Percentiles rank a stretch among this genome's conserved stretches.
phyloP scores from a whole-genome alignment of 2,888 invertebrate genomes.

The Drosophila demipolita region DNA sequence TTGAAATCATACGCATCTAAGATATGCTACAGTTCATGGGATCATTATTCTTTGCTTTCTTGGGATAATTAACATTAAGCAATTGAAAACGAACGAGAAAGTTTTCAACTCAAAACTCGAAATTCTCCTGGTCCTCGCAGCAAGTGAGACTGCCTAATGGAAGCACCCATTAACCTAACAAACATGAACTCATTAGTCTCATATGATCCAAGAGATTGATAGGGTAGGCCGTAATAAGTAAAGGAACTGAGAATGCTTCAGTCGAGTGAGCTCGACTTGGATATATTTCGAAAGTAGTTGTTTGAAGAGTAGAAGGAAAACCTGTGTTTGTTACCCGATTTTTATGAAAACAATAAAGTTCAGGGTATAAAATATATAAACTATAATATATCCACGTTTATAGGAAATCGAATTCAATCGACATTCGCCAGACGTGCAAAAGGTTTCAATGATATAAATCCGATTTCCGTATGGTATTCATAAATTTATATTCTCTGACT shows the following conservation, averaged over 20 bases:
- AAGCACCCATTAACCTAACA: not conserved
- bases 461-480: not conserved
- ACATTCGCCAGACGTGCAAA: no score
- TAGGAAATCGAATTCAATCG: not conserved
- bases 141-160: not conserved
- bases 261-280: not conserved
- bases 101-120: not conserved
- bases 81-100: constrained; percentile 38
- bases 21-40: constrained; percentile 28
- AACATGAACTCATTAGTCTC: not conserved
- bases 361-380: not conserved
- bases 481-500: not conserved
- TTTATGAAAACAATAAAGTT: fast-evolving
- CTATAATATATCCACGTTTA: not conserved
- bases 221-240: not conserved
- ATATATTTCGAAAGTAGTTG: not conserved
- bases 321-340: not conserved
- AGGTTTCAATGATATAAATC: not conserved
- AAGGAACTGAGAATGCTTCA: not conserved
- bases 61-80: constrained; percentile 53
- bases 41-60: constrained; percentile 45
- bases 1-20: constrained; percentile 44
- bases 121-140: not conserved
- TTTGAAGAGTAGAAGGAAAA: no score
- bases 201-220: not conserved